These are phyloP conservation scores for Galeopsomyia nigrocyanea DNA, from an alignment of 2,888 invertebrate genomes.

Conservation along the genomic window DNA sequence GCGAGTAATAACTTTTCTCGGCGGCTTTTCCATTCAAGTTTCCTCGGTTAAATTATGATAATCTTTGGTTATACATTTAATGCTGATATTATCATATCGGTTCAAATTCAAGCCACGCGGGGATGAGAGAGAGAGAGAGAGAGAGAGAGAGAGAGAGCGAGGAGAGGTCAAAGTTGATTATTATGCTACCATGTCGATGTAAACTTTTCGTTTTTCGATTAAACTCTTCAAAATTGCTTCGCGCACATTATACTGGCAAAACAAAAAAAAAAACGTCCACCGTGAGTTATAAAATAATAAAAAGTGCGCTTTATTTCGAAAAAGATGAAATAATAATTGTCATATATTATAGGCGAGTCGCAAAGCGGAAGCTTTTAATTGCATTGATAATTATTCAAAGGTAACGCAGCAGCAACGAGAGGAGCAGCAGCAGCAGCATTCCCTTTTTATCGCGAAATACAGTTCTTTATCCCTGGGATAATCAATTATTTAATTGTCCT, in stretches of 20 bases:
- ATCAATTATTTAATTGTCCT: constrained; percentile 46
- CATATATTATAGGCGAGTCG: too few species aligned
- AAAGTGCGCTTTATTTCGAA: too few species aligned
- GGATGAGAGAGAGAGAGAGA: not conserved
- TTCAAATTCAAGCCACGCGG: not conserved
- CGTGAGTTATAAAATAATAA: too few species aligned
- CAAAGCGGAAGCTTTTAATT: not conserved
- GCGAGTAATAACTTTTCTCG: constrained; percentile 40
- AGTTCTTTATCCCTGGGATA: constrained; percentile 28
- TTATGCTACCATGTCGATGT: not conserved
- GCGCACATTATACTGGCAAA: too few species aligned
- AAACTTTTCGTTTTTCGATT: constrained; percentile 31
- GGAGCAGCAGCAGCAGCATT: constrained; percentile 2
- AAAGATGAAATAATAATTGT: too few species aligned
- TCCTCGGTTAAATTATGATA: constrained; percentile 42
- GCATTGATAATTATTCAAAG: not conserved
- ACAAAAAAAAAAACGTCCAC: too few species aligned
- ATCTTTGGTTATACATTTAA: constrained; percentile 39
- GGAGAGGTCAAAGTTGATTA: constrained; percentile 11
- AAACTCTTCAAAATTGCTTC: not conserved
- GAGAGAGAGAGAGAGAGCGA: not conserved
- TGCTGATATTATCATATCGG: constrained; percentile 30
- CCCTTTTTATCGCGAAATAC: constrained; percentile 24
- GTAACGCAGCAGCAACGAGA: too few species aligned
- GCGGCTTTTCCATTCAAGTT: constrained; percentile 34